phyloP scores from a whole-genome alignment of 2,113 vertebrate species.

The Reinhardtius hippoglossoides region DNA sequence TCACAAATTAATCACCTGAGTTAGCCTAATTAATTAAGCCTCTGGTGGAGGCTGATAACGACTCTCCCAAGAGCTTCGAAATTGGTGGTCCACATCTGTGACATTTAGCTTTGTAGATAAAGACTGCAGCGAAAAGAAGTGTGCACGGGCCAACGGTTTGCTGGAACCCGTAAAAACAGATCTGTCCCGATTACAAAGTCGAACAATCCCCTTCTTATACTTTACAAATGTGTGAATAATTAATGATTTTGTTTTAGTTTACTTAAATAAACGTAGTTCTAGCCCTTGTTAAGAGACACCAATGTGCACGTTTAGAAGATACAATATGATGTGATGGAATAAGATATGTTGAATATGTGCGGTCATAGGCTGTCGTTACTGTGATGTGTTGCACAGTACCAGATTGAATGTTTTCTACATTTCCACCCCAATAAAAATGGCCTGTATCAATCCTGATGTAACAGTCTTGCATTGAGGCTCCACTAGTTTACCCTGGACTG shows the following conservation, averaged over 20 bases:
- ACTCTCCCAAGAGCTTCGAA: conserved; percentile 58
- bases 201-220: not conserved
- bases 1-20: conserved; percentile 75
- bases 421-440: not conserved
- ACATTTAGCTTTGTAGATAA: conserved; percentile 66
- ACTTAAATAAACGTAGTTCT: not conserved
- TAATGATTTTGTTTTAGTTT: not conserved
- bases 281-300: no score
- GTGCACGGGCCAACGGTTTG: not conserved
- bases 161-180: not conserved
- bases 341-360: conserved; percentile 1
- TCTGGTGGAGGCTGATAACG: conserved; percentile 69
- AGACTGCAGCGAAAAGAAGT: conserved; percentile 38
- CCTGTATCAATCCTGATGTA: not conserved
- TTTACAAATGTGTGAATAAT: not conserved
- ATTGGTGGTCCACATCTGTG: conserved; percentile 68
- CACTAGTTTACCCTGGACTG: conserved; percentile 6
- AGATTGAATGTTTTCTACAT: not conserved
- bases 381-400: not conserved
- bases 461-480: not conserved
- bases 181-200: not conserved
- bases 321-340: not conserved
- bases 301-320: not conserved
- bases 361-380: not conserved
- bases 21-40: conserved; percentile 75